Conservation (phyloP, 2,113 vertebrate species). For the Menura novaehollandiae region DNA sequence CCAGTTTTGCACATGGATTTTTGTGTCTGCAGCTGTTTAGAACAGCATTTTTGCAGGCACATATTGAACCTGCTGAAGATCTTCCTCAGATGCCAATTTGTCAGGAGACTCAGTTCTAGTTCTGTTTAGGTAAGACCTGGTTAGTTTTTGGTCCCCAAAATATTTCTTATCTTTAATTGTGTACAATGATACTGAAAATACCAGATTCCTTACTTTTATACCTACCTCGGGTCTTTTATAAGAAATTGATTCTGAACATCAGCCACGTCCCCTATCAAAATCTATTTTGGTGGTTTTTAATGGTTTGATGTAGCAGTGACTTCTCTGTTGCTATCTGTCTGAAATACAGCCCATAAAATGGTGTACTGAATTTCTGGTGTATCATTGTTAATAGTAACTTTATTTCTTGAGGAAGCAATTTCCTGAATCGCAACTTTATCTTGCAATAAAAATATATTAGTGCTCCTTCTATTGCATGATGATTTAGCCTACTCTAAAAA, state of each 20-base stretch:
- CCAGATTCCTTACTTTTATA: neutral
- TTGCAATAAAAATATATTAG: neutral
- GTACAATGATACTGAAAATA: neutral
- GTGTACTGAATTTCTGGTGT: neutral
- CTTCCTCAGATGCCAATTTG: neutral
- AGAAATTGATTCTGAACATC: neutral
- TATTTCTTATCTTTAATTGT: neutral
- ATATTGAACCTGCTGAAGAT: neutral
- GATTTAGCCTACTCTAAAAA: neutral
- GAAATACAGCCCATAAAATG: neutral
- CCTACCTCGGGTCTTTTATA: neutral
- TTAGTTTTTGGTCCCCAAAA: neutral
- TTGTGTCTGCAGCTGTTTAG: neutral
- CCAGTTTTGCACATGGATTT: neutral
- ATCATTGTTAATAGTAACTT: neutral
- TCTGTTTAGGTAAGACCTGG: neutral
- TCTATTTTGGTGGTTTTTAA: neutral
- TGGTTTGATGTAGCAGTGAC: neutral
- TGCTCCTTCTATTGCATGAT: neutral
- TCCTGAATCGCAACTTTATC: neutral
- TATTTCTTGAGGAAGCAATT: neutral
- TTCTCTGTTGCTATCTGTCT: neutral
- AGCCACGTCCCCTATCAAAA: neutral
- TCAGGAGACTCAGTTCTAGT: neutral
- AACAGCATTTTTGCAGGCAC: neutral